A percentile compares a stretch with the other conserved stretches of the same genome.
Conservation (phyloP, 2,113 vertebrate genomes). For the Dascyllus trimaculatus region DNA sequence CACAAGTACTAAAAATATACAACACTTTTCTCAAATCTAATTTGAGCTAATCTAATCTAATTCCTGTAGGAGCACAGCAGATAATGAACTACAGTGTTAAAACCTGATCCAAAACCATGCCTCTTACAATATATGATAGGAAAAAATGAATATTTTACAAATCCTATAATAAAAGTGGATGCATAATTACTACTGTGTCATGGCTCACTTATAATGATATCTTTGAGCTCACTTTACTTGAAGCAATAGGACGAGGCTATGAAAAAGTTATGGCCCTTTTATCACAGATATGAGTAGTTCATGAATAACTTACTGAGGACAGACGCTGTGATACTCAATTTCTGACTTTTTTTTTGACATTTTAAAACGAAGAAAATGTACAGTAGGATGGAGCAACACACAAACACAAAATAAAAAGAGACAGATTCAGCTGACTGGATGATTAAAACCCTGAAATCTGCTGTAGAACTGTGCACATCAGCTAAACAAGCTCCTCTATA, state of each 20-base stretch:
- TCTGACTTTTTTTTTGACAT: background rate
- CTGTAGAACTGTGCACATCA: background rate
- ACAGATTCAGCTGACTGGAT: background rate
- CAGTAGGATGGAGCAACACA: background rate
- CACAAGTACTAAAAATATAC: background rate
- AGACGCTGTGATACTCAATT: slow-evolving; percentile 3
- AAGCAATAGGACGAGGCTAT: slow-evolving; percentile 27
- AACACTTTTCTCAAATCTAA: background rate
- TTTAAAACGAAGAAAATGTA: too few relatives aligned
- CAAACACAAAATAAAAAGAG: background rate
- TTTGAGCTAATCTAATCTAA: slow-evolving; percentile 23
- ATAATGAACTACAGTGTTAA: slow-evolving; percentile 8
- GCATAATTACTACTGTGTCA: slow-evolving; percentile 38
- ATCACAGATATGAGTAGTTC: slow-evolving; percentile 19
- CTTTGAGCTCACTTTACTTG: slow-evolving; percentile 50
- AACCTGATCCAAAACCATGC: slow-evolving; percentile 2
- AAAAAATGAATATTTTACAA: slow-evolving; percentile 42
- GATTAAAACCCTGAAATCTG: background rate
- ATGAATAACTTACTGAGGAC: slow-evolving; percentile 36
- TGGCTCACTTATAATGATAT: slow-evolving; percentile 38
- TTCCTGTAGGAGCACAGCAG: background rate
- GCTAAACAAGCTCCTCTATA: background rate
- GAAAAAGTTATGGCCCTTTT: slow-evolving; percentile 42
- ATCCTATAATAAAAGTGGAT: slow-evolving; percentile 43
- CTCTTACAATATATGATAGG: slow-evolving; percentile 28